These are phyloP conservation scores for Temnothorax unifasciatus DNA, from an alignment of 2,888 invertebrate genomes.

Conservation along the genomic window DNA sequence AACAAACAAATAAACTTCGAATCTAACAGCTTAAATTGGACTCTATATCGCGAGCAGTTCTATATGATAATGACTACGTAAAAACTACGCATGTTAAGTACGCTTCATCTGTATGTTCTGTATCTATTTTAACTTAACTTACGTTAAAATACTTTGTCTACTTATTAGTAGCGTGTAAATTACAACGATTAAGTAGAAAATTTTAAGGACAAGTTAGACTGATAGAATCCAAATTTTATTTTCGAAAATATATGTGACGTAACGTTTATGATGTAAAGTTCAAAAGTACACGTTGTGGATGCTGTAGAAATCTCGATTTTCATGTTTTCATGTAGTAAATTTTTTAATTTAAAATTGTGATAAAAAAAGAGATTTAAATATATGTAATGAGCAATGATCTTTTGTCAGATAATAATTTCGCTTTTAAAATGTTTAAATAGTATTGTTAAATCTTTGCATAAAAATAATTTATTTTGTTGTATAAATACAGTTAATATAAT, in stretches of 20 bases:
- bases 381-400: too few relatives aligned
- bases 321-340: too few relatives aligned
- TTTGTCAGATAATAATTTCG: too few relatives aligned
- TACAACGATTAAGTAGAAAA: not conserved
- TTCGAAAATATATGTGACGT: not conserved
- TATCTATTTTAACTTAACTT: not conserved
- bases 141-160: not conserved
- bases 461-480: not conserved
- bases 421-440: not conserved
- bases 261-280: conserved; percentile 1
- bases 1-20: conserved; percentile 15
- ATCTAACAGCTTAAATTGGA: not conserved
- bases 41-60: not conserved
- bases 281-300: not conserved
- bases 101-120: not conserved
- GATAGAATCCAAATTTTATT: not conserved
- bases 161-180: not conserved
- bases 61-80: not conserved
- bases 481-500: not conserved
- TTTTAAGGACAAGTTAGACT: not conserved
- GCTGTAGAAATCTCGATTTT: not conserved
- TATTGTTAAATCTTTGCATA: not conserved
- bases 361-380: too few relatives aligned
- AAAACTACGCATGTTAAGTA: not conserved
- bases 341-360: too few relatives aligned